phyloP scores from a whole-genome alignment of 2,113 vertebrate species.

The Chroicocephalus ridibundus region DNA sequence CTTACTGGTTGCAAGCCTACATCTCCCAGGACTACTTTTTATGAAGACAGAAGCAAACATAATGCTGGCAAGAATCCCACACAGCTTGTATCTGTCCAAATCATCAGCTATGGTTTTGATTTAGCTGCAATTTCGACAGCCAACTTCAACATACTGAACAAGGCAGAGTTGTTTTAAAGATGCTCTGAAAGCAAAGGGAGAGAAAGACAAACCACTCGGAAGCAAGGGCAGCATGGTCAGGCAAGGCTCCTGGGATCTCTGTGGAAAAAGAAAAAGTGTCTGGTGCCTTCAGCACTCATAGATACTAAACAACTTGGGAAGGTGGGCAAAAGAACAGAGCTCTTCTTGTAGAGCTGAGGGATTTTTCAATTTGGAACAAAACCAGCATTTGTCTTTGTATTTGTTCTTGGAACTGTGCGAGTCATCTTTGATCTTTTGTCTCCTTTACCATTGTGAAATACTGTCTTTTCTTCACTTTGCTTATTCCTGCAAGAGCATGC shows the following conservation, averaged over 20 bases:
- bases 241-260: neutral
- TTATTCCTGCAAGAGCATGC: neutral
- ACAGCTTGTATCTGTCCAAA: slow-evolving; percentile 2
- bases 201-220: neutral
- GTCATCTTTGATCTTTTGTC: neutral
- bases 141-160: neutral
- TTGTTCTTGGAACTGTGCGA: neutral
- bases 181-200: neutral
- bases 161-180: slow-evolving; percentile 3
- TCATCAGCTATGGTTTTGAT: slow-evolving; percentile 29
- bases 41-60: slow-evolving; percentile 23
- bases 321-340: neutral
- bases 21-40: neutral
- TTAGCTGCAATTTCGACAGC: neutral
- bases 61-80: neutral
- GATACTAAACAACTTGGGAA: neutral
- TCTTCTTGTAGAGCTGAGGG: neutral
- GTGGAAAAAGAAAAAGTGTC: neutral
- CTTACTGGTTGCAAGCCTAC: neutral
- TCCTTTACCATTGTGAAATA: neutral
- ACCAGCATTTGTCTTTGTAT: neutral
- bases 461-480: neutral
- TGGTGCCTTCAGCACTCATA: neutral
- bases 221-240: neutral
- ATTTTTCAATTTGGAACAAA: neutral